phyloP scores from a whole-genome alignment of 2,888 invertebrate genomes.

The Perizoma flavofasciatum region DNA sequence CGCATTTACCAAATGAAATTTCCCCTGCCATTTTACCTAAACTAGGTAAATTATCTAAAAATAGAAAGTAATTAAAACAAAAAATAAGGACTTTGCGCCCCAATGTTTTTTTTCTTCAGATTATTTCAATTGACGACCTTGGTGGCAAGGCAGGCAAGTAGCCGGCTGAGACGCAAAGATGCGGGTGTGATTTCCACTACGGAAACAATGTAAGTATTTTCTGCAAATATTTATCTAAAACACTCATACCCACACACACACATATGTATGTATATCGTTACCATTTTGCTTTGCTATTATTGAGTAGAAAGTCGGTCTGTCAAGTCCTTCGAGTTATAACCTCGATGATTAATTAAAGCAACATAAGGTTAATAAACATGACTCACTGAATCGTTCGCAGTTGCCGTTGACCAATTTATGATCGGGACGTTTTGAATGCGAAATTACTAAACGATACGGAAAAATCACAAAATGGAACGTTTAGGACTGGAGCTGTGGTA shows the following conservation, averaged over 20 bases:
- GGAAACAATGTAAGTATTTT: too few species aligned
- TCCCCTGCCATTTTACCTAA: slow-evolving; percentile 35
- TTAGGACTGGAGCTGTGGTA: slow-evolving; percentile 37
- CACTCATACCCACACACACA: too few species aligned
- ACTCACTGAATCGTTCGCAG: slow-evolving; percentile 57
- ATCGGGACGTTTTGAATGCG: slow-evolving; percentile 48
- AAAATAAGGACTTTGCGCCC: neutral
- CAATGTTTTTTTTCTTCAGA: too few species aligned
- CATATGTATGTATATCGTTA: too few species aligned
- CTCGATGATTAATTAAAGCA: slow-evolving; percentile 65
- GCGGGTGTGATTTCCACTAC: too few species aligned
- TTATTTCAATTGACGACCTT: too few species aligned
- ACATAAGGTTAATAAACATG: slow-evolving; percentile 66
- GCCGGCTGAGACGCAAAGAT: too few species aligned
- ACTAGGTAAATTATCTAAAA: neutral
- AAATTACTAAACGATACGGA: slow-evolving; percentile 48
- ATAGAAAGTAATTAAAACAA: too few species aligned
- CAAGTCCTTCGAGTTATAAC: slow-evolving; percentile 32
- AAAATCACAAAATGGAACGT: slow-evolving; percentile 47
- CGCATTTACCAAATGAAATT: slow-evolving; percentile 62
- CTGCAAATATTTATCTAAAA: too few species aligned
- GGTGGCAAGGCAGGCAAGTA: too few species aligned
- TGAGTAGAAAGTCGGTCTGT: neutral
- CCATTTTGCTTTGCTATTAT: too few species aligned
- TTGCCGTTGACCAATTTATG: slow-evolving; percentile 54